Evolutionary conservation across 2,888 invertebrate species (phyloP).

Genomic region (Drosophila siamana): DNA sequence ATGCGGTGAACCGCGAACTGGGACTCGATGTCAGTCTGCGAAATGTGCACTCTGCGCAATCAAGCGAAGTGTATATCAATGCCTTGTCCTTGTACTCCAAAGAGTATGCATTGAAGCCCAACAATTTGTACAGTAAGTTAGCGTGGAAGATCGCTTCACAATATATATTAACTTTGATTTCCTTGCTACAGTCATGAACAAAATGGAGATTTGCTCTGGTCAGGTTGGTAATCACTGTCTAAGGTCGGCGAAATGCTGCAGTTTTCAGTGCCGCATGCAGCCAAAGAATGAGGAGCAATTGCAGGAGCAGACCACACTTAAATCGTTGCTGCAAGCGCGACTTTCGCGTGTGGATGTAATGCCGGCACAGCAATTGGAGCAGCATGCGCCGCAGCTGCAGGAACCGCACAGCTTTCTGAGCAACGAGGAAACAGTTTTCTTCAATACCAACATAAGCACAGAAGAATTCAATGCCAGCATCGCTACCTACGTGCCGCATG

Average conservation of each 20-base stretch:
- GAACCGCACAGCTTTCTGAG: conserved; percentile 83
- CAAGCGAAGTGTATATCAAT: conserved; percentile 82
- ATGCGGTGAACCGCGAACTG: conserved; percentile 87
- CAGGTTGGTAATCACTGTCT: conserved; percentile 81
- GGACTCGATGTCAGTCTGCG: conserved; percentile 89
- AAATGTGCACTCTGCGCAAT: conserved; percentile 89
- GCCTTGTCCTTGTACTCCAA: conserved; percentile 82
- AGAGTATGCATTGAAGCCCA: conserved; percentile 76
- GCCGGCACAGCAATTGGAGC: conserved; percentile 64
- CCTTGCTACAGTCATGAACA: conserved; percentile 78
- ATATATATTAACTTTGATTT: neutral
- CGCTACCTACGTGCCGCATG: conserved; percentile 81
- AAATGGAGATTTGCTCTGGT: conserved; percentile 80
- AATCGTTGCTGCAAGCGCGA: conserved; percentile 58
- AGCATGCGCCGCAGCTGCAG: conserved; percentile 70
- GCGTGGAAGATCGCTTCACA: neutral
- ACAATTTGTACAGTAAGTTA: conserved; percentile 81
- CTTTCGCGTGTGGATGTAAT: conserved; percentile 80
- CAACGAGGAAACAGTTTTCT: conserved; percentile 84
- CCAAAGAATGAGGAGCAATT: conserved; percentile 37
- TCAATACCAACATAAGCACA: conserved; percentile 80
- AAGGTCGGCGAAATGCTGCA: conserved; percentile 82
- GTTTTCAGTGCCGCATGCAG: conserved; percentile 82
- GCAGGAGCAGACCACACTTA: conserved; percentile 45
- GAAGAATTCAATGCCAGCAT: conserved; percentile 85